A percentile compares a stretch with the other conserved stretches of the same genome.
Evolutionary conservation across 2,888 invertebrate species (phyloP).

Genomic region (Pheosia tremula): DNA sequence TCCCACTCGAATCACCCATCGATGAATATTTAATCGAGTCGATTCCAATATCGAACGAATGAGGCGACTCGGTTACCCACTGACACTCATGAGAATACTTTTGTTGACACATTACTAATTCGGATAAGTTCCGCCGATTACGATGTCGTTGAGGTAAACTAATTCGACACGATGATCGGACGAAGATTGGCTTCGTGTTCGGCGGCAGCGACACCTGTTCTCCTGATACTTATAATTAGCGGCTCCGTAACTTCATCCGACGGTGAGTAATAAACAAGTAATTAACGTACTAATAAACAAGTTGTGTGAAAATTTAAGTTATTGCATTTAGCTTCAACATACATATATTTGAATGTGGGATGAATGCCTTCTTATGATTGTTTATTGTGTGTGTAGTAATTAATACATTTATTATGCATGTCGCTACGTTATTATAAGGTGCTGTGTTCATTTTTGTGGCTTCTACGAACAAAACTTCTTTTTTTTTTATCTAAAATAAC

Average conservation of each 20-base stretch:
- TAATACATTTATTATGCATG: slow-evolving; percentile 5
- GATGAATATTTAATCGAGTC: slow-evolving; percentile 77
- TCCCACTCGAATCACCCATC: slow-evolving; percentile 64
- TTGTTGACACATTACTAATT: slow-evolving; percentile 62
- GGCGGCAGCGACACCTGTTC: slow-evolving; percentile 54
- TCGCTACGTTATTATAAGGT: neutral
- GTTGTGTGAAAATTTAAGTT: neutral
- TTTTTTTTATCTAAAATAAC: neutral
- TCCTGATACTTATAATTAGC: slow-evolving; percentile 61
- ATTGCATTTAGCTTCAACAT: neutral
- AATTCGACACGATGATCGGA: slow-evolving; percentile 67
- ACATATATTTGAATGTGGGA: neutral
- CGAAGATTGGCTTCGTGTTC: slow-evolving; percentile 61
- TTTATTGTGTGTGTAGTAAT: neutral
- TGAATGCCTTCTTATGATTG: neutral
- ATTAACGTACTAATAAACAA: slow-evolving; percentile 2
- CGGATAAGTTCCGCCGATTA: slow-evolving; percentile 64
- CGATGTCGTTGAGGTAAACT: slow-evolving; percentile 69
- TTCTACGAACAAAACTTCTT: neutral
- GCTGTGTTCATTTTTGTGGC: neutral
- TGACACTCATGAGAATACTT: slow-evolving; percentile 63
- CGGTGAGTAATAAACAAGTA: slow-evolving; percentile 62
- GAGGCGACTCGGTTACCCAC: slow-evolving; percentile 62
- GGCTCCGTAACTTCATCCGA: slow-evolving; percentile 65
- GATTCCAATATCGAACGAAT: slow-evolving; percentile 72